These are phyloP conservation scores for Zenarchopterus dispar DNA, from an alignment of 2,797 vertebrate species.

Conservation along the genomic window DNA sequence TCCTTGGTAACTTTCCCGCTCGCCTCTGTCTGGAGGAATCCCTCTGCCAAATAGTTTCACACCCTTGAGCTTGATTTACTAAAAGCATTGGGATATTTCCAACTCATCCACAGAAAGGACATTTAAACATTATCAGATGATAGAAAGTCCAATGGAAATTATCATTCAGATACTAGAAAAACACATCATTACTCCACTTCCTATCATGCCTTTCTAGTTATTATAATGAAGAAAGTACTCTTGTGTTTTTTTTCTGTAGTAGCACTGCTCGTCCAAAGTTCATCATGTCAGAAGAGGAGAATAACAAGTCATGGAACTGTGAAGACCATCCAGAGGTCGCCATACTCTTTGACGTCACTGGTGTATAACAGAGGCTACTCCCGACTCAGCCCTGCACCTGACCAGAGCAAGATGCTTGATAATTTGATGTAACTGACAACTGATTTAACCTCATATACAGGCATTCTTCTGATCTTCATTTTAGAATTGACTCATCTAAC, in stretches of 20 bases:
- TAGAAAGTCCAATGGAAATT: constrained; percentile 2
- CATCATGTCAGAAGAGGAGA: constrained; percentile 42
- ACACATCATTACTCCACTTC: constrained; percentile 48
- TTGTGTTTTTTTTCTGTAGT: constrained; percentile 38
- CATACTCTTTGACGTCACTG: constrained; percentile 42
- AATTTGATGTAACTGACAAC: constrained; percentile 38
- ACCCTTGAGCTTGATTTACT: constrained; percentile 33
- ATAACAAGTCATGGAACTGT: constrained; percentile 17
- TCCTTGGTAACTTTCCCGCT: constrained; percentile 52
- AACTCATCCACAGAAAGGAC: constrained; percentile 30
- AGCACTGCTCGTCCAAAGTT: constrained; percentile 47
- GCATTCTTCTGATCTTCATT: constrained; percentile 9
- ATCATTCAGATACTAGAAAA: constrained; percentile 34
- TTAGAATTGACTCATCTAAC: background rate
- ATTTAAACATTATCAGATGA: constrained; percentile 28
- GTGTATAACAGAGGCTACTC: constrained; percentile 30
- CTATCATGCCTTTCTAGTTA: constrained; percentile 8
- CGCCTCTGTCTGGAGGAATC: constrained; percentile 39
- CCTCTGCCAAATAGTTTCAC: constrained; percentile 56
- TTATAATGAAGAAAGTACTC: constrained; percentile 28
- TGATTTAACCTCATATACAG: constrained; percentile 18
- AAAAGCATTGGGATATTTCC: constrained; percentile 17
- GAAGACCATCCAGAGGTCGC: constrained; percentile 51
- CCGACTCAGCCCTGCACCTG: constrained; percentile 22
- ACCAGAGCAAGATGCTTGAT: constrained; percentile 19